Evolutionary conservation across 1,140 invertebrate genomes (phyloP), one percentile per base, ranked within the genome.

Genomic region (Zaprionus tsacasi): DNA sequence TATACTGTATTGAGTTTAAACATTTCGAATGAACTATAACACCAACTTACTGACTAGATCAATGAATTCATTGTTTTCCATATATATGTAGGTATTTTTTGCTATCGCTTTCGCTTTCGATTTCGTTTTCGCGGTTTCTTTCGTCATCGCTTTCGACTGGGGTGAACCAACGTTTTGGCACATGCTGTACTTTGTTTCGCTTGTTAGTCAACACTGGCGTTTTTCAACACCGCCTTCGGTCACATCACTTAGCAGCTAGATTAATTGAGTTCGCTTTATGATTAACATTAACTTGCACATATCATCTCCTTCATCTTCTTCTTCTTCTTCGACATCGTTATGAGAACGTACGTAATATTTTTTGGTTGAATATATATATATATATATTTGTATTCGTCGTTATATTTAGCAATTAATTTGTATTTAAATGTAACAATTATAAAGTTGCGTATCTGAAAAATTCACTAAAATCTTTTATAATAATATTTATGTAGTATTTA

Each of bases 21-120:
- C 68, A 36, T 40, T 89, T 76, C 43, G 58, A 89, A 85, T 89
- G 78, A 89, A 89, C 85, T 74, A 60, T 85, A 89, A 89, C 85
- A 79, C 52, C 85, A 76, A 89, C 81, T 89, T 89, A 89, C 63
- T 35, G 12, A 52, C 81, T 90, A 89, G 27, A 73, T 66, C 11
- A 50, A 50, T 50, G 45, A 50, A 50, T 50, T 50, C 45, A 81
- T 66, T 59, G 70, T 78, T 50, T 81, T 77, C 48, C 48, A 69
- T 78, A 50, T 78, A 66, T 67, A 70, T 82, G 40, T 45, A 45
- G n/a, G 40, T 45, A 45, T 45, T 45, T 45, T 15, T 64, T 40
- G 65, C 68, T 61, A 61, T 55, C 48, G 35, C 21, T 61, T 72
- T 68, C 43, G 38, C 61, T 70, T 64, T 55, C 48, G 35, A 15